A percentile compares a stretch with the other conserved stretches of the same genome.
phyloP scores from a whole-genome alignment of 1,140 invertebrate species.

The Procambarus clarkii region DNA sequence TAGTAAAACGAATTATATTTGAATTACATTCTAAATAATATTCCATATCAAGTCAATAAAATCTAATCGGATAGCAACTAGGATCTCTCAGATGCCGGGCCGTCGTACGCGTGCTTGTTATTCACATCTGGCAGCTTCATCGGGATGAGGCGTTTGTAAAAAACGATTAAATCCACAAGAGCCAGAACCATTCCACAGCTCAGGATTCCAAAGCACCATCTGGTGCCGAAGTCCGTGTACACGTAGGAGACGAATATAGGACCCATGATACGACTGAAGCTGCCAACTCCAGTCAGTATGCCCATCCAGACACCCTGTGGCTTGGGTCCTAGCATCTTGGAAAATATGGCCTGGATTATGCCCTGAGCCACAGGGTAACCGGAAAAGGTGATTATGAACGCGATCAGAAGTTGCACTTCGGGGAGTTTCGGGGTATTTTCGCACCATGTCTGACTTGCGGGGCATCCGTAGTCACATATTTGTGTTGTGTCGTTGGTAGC shows the following conservation, averaged over 20 bases:
- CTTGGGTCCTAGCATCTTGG: slow-evolving; percentile 67
- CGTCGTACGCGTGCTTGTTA: neutral
- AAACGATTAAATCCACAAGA: neutral
- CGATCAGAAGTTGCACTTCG: slow-evolving; percentile 58
- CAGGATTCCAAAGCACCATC: slow-evolving; percentile 60
- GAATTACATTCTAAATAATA: too few relatives aligned
- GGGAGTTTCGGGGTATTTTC: slow-evolving; percentile 54
- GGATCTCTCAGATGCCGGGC: neutral
- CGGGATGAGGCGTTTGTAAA: slow-evolving; percentile 66
- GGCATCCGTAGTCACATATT: slow-evolving; percentile 50
- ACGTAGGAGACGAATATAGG: slow-evolving; percentile 72
- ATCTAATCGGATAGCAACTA: too few relatives aligned
- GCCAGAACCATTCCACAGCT: slow-evolving; percentile 12
- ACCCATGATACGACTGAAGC: slow-evolving; percentile 67
- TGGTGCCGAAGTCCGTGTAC: slow-evolving; percentile 65
- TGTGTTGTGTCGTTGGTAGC: neutral
- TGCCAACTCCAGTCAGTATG: slow-evolving; percentile 64
- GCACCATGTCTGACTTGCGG: slow-evolving; percentile 67
- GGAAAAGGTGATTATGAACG: slow-evolving; percentile 39
- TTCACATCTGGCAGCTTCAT: slow-evolving; percentile 37
- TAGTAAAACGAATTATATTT: too few relatives aligned
- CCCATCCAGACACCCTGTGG: slow-evolving; percentile 73
- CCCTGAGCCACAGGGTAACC: slow-evolving; percentile 57
- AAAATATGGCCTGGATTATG: slow-evolving; percentile 58
- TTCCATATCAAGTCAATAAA: too few relatives aligned